Evolutionary conservation across 2,113 vertebrate species (phyloP).

Genomic region (Otolemur garnettii): DNA sequence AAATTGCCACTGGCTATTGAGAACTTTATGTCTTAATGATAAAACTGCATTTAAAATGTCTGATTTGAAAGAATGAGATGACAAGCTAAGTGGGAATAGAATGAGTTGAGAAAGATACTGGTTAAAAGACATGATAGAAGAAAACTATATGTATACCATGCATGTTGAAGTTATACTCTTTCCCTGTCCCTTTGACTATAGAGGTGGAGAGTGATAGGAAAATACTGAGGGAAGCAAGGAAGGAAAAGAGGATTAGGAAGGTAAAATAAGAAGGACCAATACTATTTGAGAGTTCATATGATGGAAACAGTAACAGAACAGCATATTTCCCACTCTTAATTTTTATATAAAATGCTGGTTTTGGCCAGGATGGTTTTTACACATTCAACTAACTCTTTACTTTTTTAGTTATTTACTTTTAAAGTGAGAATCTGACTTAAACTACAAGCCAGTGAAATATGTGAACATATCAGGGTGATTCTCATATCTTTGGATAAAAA

Average conservation of each 20-base stretch:
- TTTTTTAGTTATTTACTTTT: conserved; percentile 10
- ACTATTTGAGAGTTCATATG: background rate
- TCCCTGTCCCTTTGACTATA: background rate
- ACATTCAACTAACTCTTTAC: background rate
- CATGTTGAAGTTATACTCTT: background rate
- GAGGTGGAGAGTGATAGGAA: background rate
- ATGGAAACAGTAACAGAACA: background rate
- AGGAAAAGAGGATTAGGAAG: background rate
- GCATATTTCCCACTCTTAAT: background rate
- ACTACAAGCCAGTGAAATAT: conserved; percentile 76
- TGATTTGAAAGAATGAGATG: conserved; percentile 16
- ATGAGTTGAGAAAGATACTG: background rate
- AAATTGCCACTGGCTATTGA: background rate
- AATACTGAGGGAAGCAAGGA: background rate
- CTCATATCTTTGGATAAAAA: conserved; percentile 80
- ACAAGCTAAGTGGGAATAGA: background rate
- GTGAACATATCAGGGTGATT: conserved; percentile 38
- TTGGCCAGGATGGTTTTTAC: background rate
- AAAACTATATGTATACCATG: background rate
- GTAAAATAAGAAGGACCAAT: background rate
- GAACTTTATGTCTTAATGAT: conserved; percentile 40
- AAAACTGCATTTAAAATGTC: conserved; percentile 17
- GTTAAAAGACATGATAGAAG: conserved; percentile 8
- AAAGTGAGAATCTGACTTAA: conserved; percentile 78
- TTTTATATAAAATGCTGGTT: background rate